Base-by-base conservation (phyloP, 2,797 vertebrate species). In the Sebastes nivosus region DNA sequence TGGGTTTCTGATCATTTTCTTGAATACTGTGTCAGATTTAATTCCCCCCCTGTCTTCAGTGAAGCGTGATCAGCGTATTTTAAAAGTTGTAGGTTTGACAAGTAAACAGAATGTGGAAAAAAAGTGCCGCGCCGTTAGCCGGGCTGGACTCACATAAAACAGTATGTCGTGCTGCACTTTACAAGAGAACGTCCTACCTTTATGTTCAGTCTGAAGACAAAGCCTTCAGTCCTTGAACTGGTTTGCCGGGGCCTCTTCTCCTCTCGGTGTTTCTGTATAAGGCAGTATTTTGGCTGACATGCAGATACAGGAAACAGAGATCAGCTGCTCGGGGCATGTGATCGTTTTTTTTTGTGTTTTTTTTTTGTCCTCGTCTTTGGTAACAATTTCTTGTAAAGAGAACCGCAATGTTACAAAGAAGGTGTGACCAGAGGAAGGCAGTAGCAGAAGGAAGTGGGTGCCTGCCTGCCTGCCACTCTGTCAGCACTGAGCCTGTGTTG, bases 301-400 rank as follows among this genome's bases (percentile, higher is more conserved):
- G 82, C 86, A 92, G 86, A 94, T 92, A 95, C 93, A 95, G 95
- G 95, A 95, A 96, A 93, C 92, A 61, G 90, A 93, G 94, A 95
- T 95, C 92, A 94, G 93, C 95, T 95, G 93, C 93, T 93, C 72
- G n/a, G 93, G 82, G 83, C 93, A 95, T 88, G 92, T 94, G 92
- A 92, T 93, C 59, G 58, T 25, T 36, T 69, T 59, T 59, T 59
- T 58, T 24, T 64, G 36, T 68, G 5, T 77, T 75, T 83, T 82
- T 85, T 88, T 88, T 94, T 91, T 92, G 82, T 89, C 87, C 91
- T 91, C 77, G 77, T 94, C 93, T 94, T 93, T 95, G 89, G 91
- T 93, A 94, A 95, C 86, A 90, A 88, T 89, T 94, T 96, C 94
- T 95, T 93, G 94, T 95, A 95, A 95, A 95, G 79, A 79, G 86